These are phyloP conservation scores for Rapana venosa DNA, from an alignment of 2,888 invertebrate genomes.

Conservation along the genomic window DNA sequence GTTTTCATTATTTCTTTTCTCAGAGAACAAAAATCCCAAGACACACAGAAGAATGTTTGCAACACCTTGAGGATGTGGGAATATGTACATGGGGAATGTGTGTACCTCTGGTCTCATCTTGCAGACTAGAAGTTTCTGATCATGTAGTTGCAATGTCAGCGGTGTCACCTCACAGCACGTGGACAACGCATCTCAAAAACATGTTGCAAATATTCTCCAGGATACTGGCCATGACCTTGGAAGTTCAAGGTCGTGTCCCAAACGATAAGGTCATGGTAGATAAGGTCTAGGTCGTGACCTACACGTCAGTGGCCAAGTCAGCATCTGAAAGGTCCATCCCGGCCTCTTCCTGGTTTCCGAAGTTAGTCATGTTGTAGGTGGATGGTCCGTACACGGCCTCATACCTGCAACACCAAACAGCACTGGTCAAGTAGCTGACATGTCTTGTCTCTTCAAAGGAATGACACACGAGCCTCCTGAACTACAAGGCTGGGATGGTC, in stretches of 20 bases:
- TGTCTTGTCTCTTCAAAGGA: background rate
- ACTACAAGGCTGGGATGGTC: background rate
- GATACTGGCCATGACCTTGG: no score
- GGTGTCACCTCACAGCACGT: no score
- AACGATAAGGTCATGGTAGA: background rate
- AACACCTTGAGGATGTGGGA: no score
- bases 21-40: no score
- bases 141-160: no score
- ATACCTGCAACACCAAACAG: background rate
- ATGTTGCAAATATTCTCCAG: no score
- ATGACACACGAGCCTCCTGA: background rate
- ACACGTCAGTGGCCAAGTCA: slow-evolving; percentile 72
- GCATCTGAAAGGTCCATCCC: slow-evolving; percentile 64
- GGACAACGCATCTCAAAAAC: no score
- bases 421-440: background rate
- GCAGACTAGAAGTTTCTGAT: no score
- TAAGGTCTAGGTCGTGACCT: slow-evolving; percentile 23
- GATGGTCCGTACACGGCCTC: slow-evolving; percentile 43
- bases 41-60: no score
- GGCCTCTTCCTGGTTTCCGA: slow-evolving; percentile 47
- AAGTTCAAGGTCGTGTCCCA: background rate
- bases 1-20: no score
- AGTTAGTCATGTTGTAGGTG: slow-evolving; percentile 51
- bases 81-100: no score
- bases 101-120: no score